phyloP scores from a whole-genome alignment of 2,888 invertebrate genomes.

The Hedya salicella region DNA sequence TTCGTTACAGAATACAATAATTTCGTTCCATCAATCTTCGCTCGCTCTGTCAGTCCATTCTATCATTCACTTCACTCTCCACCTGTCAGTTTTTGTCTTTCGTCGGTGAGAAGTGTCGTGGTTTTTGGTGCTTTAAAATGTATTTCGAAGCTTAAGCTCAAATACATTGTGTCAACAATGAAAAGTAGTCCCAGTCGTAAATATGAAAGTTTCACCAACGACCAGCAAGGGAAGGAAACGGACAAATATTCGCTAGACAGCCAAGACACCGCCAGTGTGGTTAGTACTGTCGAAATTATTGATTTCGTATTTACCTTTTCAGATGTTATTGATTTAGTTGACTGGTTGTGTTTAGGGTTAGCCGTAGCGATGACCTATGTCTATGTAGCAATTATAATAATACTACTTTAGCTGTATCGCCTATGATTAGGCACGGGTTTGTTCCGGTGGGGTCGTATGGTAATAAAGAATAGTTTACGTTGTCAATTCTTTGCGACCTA shows the following conservation, averaged over 20 bases:
- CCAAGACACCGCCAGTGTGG: conserved; percentile 83
- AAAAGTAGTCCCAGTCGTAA: conserved; percentile 82
- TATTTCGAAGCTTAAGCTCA: conserved; percentile 71
- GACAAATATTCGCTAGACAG: conserved; percentile 82
- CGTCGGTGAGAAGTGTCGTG: conserved; percentile 66
- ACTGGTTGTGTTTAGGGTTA: conserved; percentile 56
- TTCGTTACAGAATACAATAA: background rate
- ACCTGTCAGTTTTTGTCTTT: conserved; percentile 57
- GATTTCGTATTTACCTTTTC: conserved; percentile 76
- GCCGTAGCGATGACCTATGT: conserved; percentile 43
- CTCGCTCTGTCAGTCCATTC: conserved; percentile 17
- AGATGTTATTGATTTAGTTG: conserved; percentile 73
- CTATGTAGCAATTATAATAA: background rate
- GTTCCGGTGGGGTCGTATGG: background rate
- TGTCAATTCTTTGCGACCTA: conserved; percentile 34
- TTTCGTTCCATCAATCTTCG: conserved; percentile 18
- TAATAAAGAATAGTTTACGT: conserved; percentile 20
- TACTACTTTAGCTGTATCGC: background rate
- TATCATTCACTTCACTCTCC: conserved; percentile 13
- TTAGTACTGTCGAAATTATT: conserved; percentile 76
- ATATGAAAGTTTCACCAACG: conserved; percentile 81
- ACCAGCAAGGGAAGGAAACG: conserved; percentile 77
- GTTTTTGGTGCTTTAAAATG: conserved; percentile 68
- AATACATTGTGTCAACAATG: conserved; percentile 77
- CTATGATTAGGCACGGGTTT: background rate